Evolutionary conservation across 2,113 vertebrate genomes (phyloP).

Genomic region (Regulus satrapa): DNA sequence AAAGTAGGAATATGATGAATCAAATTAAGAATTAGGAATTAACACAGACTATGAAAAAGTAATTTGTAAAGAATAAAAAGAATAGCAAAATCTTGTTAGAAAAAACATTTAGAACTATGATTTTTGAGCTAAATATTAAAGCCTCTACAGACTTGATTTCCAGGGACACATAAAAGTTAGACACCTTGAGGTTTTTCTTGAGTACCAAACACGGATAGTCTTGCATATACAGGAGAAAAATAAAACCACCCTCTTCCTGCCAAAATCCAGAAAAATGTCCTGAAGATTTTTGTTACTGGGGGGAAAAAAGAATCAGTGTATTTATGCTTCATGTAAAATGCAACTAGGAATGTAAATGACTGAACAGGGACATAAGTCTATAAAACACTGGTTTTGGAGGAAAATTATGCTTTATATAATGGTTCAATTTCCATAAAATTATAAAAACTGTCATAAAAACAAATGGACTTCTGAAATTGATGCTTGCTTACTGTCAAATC

Average conservation of each 20-base stretch:
- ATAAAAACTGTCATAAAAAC: not conserved
- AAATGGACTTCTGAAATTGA: not conserved
- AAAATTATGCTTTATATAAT: conserved; percentile 33
- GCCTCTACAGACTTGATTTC: not conserved
- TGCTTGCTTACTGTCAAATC: not conserved
- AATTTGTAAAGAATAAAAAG: not conserved
- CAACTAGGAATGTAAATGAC: not conserved
- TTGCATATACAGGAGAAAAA: not conserved
- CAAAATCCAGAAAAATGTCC: not conserved
- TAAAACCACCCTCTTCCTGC: not conserved
- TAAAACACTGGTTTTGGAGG: conserved; percentile 1
- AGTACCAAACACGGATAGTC: not conserved
- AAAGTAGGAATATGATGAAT: not conserved
- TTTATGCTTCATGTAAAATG: not conserved
- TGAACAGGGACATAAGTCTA: conserved; percentile 2
- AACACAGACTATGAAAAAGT: not conserved
- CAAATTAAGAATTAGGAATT: not conserved
- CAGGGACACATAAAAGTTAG: not conserved
- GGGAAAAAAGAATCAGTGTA: not conserved
- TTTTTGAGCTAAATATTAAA: not conserved
- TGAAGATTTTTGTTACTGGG: not conserved
- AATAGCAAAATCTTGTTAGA: not conserved
- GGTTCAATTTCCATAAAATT: conserved; percentile 26
- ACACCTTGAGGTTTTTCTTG: not conserved
- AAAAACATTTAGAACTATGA: not conserved